phyloP scores from a whole-genome alignment of 2,888 invertebrate species.

The Chloromyia formosa region DNA sequence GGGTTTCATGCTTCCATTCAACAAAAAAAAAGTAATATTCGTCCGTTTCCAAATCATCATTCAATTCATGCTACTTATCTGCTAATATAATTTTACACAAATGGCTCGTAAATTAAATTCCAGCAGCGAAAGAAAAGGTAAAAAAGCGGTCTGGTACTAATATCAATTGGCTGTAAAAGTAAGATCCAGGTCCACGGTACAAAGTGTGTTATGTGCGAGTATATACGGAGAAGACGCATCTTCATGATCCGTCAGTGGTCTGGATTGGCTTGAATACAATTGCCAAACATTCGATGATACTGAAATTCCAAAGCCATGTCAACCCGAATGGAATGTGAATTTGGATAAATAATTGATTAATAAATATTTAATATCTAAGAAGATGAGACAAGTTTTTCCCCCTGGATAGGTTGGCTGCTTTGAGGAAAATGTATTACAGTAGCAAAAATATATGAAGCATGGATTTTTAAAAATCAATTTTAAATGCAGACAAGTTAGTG shows the following conservation, averaged over 20 bases:
- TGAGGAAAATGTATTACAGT: too few relatives aligned
- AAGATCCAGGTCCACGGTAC: neutral
- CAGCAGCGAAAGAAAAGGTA: neutral
- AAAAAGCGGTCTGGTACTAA: constrained; percentile 3
- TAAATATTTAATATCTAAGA: constrained; percentile 36
- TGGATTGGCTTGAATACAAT: constrained; percentile 29
- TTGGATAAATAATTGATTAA: constrained; percentile 41
- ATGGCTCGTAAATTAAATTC: constrained; percentile 42
- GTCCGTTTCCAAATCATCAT: constrained; percentile 37
- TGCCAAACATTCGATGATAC: constrained; percentile 20
- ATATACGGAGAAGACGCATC: constrained; percentile 10
- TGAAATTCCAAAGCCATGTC: constrained; percentile 33
- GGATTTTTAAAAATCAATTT: too few relatives aligned
- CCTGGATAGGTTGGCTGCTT: too few relatives aligned
- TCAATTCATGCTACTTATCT: constrained; percentile 40
- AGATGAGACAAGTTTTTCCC: neutral
- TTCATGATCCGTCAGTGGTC: too few relatives aligned
- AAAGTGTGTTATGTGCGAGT: neutral
- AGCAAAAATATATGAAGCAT: too few relatives aligned
- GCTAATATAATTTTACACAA: constrained; percentile 42
- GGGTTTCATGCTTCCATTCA: too few relatives aligned
- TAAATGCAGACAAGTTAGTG: too few relatives aligned
- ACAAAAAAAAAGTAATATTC: too few relatives aligned
- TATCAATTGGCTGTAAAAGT: neutral
- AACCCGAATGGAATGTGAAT: constrained; percentile 33